A percentile compares a stretch with the other conserved stretches of the same genome.
Conservation (phyloP, 2,797 vertebrate species). For the Odontamblyopus rebecca region DNA sequence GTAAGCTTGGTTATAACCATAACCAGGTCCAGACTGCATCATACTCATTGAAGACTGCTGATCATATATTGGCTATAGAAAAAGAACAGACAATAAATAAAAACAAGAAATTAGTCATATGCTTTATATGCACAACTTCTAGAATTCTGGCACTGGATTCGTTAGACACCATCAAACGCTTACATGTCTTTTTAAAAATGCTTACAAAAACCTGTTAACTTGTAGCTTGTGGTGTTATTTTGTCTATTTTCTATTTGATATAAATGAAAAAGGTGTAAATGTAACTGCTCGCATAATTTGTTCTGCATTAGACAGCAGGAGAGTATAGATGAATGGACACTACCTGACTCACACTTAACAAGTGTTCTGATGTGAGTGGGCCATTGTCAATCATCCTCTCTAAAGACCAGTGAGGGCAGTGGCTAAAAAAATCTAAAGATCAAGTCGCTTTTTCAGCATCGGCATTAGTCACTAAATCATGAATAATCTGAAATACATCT, state of each 20-base stretch:
- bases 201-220: neutral
- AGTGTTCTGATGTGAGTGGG: slow-evolving; percentile 58
- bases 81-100: slow-evolving; percentile 17
- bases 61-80: slow-evolving; percentile 81
- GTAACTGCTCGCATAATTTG: neutral
- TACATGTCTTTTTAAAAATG: neutral
- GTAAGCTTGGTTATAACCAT: slow-evolving; percentile 86
- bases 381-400: slow-evolving; percentile 61
- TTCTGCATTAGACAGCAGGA: slow-evolving; percentile 31
- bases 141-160: neutral
- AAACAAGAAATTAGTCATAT: neutral
- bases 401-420: slow-evolving; percentile 47
- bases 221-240: neutral
- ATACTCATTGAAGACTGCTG: slow-evolving; percentile 80
- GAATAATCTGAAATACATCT: slow-evolving; percentile 40
- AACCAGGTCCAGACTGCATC: slow-evolving; percentile 75
- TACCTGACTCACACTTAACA: slow-evolving; percentile 58
- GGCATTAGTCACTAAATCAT: slow-evolving; percentile 56
- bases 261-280: slow-evolving; percentile 11
- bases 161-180: neutral
- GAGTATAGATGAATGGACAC: slow-evolving; percentile 53
- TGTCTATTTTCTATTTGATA: slow-evolving; percentile 15
- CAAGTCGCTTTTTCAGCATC: slow-evolving; percentile 38
- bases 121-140: neutral
- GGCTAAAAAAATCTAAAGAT: slow-evolving; percentile 34